Evolutionary conservation across 2,797 vertebrate species (phyloP), one percentile per base, ranked within the genome.

Genomic region (Sebastes trivittatus): DNA sequence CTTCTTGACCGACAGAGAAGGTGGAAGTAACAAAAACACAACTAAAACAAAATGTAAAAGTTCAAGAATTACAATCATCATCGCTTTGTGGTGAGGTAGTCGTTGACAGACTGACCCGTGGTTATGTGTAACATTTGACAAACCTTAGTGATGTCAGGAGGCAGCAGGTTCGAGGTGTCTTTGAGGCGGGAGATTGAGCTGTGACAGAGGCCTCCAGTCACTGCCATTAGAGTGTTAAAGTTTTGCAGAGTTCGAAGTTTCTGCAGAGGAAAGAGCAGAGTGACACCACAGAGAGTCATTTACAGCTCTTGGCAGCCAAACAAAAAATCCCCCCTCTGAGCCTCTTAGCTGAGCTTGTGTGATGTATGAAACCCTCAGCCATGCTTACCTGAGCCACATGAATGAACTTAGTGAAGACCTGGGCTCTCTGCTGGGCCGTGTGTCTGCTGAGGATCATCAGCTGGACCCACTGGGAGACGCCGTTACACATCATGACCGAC

Each of bases 151-250:
- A 97, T 91, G 49, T 98, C 97, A 7, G 97, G 96, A 59, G 96
- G 95, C 75, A 98, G 95, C 77, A 97, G 94, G 78, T 94, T 94
- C 0, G 96, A 95, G 4, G 97, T 98, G 89, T 98, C 97, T 92
- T 98, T 98, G 77, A 98, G 97, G 61, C 97, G 96, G 64, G 97
- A 97, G 87, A 98, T 97, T 29, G 97, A 96, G 34, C 97, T 98
- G 85, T 98, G 97, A 87, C 97, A 98, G 5, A 98, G 94, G 11
- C 97, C 97, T 30, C 97, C 97, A 0, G 97, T 97, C 36, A 98
- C 96, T 0, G 97, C 97, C 97, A 98, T 98, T 86, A 98, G 92
- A 27, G 97, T 98, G 95, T 97, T 98, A 90, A 98, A 98, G 91
- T 98, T 98, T 90, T 98, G 97, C 83, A 97, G 90, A 36, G 94